phyloP scores from a whole-genome alignment of 2,888 invertebrate species.

The Mechanitis messenoides region DNA sequence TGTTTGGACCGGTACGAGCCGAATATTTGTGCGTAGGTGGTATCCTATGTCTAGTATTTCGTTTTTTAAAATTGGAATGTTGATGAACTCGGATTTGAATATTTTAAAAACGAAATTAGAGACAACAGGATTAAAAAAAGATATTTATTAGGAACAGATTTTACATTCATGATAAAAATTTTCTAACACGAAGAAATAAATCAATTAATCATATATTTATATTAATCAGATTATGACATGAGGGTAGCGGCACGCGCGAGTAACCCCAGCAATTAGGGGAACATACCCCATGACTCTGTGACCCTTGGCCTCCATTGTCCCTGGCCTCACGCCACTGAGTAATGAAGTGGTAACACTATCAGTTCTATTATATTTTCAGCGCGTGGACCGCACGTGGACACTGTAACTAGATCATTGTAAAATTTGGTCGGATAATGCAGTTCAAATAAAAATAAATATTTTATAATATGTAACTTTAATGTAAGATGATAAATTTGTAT shows the following conservation, averaged over 20 bases:
- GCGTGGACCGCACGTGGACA: slow-evolving; percentile 65
- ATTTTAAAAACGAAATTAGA: slow-evolving; percentile 26
- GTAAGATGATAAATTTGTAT: no score
- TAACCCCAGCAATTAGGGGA: slow-evolving; percentile 34
- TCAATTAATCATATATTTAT: slow-evolving; percentile 1
- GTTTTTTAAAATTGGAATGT: slow-evolving; percentile 62
- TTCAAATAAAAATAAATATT: background rate
- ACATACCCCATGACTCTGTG: slow-evolving; percentile 61
- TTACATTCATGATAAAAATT: background rate
- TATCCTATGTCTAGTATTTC: slow-evolving; percentile 60
- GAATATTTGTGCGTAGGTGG: slow-evolving; percentile 73
- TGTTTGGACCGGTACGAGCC: slow-evolving; percentile 70
- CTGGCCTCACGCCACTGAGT: slow-evolving; percentile 43
- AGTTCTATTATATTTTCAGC: slow-evolving; percentile 42
- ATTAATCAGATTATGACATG: slow-evolving; percentile 24
- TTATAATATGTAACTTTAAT: no score
- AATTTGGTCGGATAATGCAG: background rate
- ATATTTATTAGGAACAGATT: background rate
- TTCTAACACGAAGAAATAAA: background rate
- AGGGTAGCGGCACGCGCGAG: slow-evolving; percentile 43
- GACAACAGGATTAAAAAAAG: slow-evolving; percentile 11
- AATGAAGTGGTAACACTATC: slow-evolving; percentile 48
- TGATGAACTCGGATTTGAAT: slow-evolving; percentile 53
- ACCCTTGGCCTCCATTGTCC: slow-evolving; percentile 59
- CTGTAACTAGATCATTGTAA: slow-evolving; percentile 5